Evolutionary conservation across 1,140 invertebrate species (phyloP).

Genomic region (Drosophila virilis): DNA sequence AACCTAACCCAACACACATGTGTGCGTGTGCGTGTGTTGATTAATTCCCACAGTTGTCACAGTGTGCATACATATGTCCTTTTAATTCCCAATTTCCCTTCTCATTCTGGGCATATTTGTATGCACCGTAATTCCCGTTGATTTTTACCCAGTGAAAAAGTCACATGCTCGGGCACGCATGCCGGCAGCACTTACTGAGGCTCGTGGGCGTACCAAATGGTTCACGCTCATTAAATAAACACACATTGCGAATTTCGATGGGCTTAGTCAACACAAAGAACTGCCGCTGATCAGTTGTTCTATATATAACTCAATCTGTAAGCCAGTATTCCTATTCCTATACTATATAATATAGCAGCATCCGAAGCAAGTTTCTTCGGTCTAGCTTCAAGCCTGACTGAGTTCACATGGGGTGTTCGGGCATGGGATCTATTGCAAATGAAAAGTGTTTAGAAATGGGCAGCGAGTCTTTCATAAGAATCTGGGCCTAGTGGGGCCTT

Average conservation of each 20-base stretch:
- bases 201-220: not conserved
- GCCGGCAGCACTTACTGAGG: not conserved
- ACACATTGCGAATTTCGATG: conserved; percentile 1
- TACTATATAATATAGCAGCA: too few species aligned
- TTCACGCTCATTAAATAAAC: conserved; percentile 1
- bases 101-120: too few species aligned
- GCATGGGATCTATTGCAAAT: too few species aligned
- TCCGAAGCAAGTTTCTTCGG: too few species aligned
- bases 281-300: not conserved
- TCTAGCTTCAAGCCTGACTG: too few species aligned
- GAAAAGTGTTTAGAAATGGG: too few species aligned
- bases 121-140: not conserved
- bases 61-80: not conserved
- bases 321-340: too few species aligned
- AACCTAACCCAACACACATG: not conserved
- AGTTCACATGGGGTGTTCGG: too few species aligned
- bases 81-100: too few species aligned
- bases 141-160: not conserved
- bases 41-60: not conserved
- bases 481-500: too few species aligned
- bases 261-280: not conserved
- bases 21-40: not conserved
- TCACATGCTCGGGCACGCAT: not conserved
- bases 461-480: too few species aligned
- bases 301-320: too few species aligned